These are phyloP conservation scores for Uropsilus gracilis DNA, from an alignment of 2,113 vertebrate genomes.

Conservation along the genomic window DNA sequence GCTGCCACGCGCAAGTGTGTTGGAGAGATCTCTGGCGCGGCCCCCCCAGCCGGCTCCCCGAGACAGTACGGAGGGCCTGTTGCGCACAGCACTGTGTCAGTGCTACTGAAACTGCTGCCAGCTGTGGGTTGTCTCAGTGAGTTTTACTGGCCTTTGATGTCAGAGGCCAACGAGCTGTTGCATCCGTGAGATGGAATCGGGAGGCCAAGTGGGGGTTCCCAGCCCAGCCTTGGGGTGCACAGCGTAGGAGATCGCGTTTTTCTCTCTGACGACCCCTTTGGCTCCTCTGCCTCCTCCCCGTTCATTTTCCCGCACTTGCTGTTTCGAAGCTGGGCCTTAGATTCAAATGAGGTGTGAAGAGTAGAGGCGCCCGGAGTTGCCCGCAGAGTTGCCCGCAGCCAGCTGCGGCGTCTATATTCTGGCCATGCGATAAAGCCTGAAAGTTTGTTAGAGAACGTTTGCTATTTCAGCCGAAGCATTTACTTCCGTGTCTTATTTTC, in stretches of 20 bases:
- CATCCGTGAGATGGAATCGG: not conserved
- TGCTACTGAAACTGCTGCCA: not conserved
- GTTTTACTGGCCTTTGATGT: constrained; percentile 25
- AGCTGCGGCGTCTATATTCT: not conserved
- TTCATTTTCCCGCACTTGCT: not conserved
- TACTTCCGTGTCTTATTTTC: constrained; percentile 45
- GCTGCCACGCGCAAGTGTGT: too few relatives aligned
- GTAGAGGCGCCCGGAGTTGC: not conserved
- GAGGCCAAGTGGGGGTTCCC: not conserved
- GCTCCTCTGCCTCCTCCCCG: constrained; percentile 15
- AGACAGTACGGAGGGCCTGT: constrained; percentile 20
- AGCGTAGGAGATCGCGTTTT: not conserved
- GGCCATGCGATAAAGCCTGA: not conserved
- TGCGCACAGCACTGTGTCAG: not conserved
- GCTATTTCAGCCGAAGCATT: not conserved
- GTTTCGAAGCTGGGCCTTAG: not conserved
- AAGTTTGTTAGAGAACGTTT: not conserved
- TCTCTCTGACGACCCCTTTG: not conserved
- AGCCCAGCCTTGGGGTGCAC: not conserved
- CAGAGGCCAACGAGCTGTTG: not conserved
- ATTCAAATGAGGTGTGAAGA: constrained; percentile 44
- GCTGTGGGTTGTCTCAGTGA: not conserved
- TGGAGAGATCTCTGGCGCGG: too few relatives aligned
- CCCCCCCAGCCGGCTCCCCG: too few relatives aligned
- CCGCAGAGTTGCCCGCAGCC: not conserved